phyloP scores from a whole-genome alignment of 2,888 invertebrate species.

The Zelleria hepariella region DNA sequence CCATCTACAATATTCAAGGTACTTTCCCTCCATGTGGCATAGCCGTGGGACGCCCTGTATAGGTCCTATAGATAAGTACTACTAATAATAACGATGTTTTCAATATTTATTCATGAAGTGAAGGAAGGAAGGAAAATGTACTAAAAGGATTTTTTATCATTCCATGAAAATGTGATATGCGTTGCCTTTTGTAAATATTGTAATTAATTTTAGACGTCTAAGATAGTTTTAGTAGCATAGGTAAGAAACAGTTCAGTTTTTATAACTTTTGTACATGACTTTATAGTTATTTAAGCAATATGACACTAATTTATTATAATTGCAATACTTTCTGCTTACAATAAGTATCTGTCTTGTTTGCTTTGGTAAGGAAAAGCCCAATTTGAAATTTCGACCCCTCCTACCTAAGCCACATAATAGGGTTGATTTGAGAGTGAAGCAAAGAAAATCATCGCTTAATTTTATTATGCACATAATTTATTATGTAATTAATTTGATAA shows the following conservation, averaged over 20 bases:
- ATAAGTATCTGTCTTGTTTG: neutral
- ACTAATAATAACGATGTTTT: no score
- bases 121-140: neutral
- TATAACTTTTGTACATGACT: neutral
- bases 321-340: neutral
- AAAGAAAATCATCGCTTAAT: neutral
- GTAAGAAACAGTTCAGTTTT: neutral
- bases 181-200: conserved; percentile 7
- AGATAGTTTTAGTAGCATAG: neutral
- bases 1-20: no score
- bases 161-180: conserved; percentile 7
- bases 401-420: neutral
- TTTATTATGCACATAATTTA: conserved; percentile 57
- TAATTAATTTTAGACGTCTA: neutral
- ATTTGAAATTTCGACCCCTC: neutral
- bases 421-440: neutral
- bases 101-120: neutral
- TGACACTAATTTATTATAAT: neutral
- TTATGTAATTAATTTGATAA: conserved; percentile 38
- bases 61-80: no score
- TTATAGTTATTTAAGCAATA: neutral
- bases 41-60: no score
- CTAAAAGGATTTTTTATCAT: neutral
- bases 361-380: neutral
- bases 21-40: no score